These are phyloP conservation scores for Dermochelys coriacea DNA, from an alignment of 2,797 vertebrate species.

Conservation along the genomic window DNA sequence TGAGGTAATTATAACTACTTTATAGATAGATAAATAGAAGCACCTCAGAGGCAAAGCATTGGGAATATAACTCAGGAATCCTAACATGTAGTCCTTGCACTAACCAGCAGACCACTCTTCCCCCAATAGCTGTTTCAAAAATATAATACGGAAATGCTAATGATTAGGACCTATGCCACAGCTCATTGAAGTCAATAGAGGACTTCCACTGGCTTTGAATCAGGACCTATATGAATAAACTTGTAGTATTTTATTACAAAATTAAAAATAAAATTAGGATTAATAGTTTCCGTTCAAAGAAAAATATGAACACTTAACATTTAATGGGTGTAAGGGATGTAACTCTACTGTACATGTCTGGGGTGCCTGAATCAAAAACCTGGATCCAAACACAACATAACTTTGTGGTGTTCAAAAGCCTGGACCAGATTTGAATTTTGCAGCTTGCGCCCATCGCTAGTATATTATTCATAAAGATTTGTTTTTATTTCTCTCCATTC, in stretches of 20 bases:
- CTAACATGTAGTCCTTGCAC: neutral
- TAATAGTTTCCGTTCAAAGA: neutral
- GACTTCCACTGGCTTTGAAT: neutral
- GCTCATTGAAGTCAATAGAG: neutral
- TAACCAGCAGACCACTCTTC: neutral
- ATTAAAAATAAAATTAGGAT: neutral
- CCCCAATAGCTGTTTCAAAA: slow-evolving; percentile 16
- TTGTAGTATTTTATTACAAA: neutral
- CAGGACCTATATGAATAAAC: neutral
- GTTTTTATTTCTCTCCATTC: slow-evolving; percentile 37
- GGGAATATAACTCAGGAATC: neutral
- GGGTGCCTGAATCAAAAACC: neutral
- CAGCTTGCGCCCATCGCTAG: neutral
- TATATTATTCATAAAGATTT: neutral
- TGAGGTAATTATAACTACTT: neutral
- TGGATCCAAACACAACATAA: slow-evolving; percentile 11
- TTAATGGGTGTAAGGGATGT: neutral
- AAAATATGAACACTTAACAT: neutral
- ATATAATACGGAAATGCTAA: slow-evolving; percentile 65
- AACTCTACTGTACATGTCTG: neutral
- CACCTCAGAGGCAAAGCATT: neutral
- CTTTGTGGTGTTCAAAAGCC: slow-evolving; percentile 20
- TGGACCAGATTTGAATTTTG: neutral
- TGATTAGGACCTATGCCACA: neutral
- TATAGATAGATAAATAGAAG: neutral